phyloP scores from a whole-genome alignment of 2,113 vertebrate genomes.

The Periophthalmus modestus region DNA sequence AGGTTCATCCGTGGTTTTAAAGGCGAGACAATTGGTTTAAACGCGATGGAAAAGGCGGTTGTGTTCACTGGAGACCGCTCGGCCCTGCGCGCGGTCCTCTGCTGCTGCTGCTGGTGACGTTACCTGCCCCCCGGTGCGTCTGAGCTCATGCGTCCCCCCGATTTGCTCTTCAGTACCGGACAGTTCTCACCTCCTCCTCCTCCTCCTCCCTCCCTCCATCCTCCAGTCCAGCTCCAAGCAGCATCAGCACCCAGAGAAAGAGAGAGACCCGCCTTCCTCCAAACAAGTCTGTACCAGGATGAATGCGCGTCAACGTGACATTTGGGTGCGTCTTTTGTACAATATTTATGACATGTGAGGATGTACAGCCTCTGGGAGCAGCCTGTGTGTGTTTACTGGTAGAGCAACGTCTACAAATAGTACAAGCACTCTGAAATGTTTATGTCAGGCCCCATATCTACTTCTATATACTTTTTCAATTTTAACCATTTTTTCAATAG shows the following conservation, averaged over 20 bases:
- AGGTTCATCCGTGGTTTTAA: constrained; percentile 11
- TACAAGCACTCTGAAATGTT: background rate
- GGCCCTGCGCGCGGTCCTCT: background rate
- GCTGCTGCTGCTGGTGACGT: constrained; percentile 61
- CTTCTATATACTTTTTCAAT: too few relatives aligned
- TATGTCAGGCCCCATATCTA: background rate
- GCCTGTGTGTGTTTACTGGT: background rate
- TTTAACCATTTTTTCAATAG: too few relatives aligned
- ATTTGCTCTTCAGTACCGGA: constrained; percentile 41
- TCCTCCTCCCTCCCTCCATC: constrained; percentile 17
- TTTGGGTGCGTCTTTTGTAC: constrained; percentile 1
- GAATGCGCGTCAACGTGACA: background rate
- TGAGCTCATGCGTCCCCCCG: constrained; percentile 50
- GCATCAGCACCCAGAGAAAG: background rate
- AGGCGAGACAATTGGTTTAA: background rate
- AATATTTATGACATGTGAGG: background rate
- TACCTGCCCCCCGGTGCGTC: constrained; percentile 56
- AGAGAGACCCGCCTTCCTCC: background rate
- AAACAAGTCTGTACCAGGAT: background rate
- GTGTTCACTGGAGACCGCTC: too few relatives aligned
- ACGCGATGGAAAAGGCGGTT: too few relatives aligned
- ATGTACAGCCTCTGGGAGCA: background rate
- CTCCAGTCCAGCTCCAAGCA: background rate
- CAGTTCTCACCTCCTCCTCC: constrained; percentile 35
- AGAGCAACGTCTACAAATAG: background rate